A percentile compares a stretch with the other conserved stretches of the same genome.
phyloP scores from a whole-genome alignment of 1,140 invertebrate species.

The Homarus americanus region DNA sequence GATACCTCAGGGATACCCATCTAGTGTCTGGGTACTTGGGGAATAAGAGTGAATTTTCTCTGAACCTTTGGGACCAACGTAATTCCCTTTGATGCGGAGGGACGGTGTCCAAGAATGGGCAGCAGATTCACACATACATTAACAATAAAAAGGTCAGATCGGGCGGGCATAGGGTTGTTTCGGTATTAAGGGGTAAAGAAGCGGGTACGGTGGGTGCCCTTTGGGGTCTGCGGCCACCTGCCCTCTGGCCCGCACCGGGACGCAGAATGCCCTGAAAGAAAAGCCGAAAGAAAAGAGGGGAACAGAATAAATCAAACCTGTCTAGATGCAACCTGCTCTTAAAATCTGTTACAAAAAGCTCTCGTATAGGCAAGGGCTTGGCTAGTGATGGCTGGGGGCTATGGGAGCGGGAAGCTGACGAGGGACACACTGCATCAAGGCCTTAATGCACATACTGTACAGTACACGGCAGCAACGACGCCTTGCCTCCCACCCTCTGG shows the following conservation, averaged over 20 bases:
- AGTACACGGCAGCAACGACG: not conserved
- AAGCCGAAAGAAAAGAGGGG: slow-evolving; percentile 70
- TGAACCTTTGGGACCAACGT: not conserved
- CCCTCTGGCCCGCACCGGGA: slow-evolving; percentile 56
- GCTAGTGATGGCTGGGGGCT: slow-evolving; percentile 55
- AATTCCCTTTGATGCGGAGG: not conserved
- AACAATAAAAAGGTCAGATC: slow-evolving; percentile 74
- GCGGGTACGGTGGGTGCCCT: slow-evolving; percentile 70
- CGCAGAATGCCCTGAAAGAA: slow-evolving; percentile 69
- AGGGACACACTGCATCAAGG: slow-evolving; percentile 1
- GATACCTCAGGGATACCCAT: not conserved
- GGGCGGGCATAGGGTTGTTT: slow-evolving; percentile 71
- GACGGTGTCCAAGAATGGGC: slow-evolving; percentile 72
- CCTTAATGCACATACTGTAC: slow-evolving; percentile 42
- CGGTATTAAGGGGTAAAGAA: slow-evolving; percentile 72
- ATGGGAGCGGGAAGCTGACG: slow-evolving; percentile 26
- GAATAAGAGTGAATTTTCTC: slow-evolving; percentile 13
- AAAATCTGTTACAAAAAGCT: slow-evolving; percentile 71
- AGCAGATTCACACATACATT: slow-evolving; percentile 74
- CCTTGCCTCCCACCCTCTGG: not conserved
- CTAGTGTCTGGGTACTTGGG: not conserved
- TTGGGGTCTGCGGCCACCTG: slow-evolving; percentile 63
- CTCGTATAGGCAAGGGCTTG: slow-evolving; percentile 43
- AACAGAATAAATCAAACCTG: slow-evolving; percentile 74
- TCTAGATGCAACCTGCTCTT: slow-evolving; percentile 73